Conservation (phyloP, 1,140 invertebrate species). For the Camponotus vicinus region DNA sequence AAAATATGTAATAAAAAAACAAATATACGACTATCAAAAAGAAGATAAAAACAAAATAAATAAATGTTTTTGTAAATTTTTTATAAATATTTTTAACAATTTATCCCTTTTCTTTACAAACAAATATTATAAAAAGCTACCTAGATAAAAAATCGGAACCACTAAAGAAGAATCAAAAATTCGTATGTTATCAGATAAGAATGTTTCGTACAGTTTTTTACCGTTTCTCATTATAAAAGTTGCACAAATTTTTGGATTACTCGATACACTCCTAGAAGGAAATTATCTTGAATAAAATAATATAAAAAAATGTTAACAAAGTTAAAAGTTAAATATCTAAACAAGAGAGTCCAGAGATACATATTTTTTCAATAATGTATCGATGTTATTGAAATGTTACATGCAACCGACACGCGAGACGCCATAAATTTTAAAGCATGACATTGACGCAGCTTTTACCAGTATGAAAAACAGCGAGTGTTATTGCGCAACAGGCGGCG, state of each 20-base stretch:
- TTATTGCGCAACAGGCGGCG: conserved; percentile 63
- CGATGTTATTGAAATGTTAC: conserved; percentile 33
- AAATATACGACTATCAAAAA: neutral
- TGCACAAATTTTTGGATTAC: too few relatives aligned
- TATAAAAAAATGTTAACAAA: neutral
- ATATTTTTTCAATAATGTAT: neutral
- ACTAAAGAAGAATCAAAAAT: too few relatives aligned
- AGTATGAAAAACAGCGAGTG: conserved; percentile 53
- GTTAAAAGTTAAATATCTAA: neutral
- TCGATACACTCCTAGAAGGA: too few relatives aligned
- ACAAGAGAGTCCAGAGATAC: neutral
- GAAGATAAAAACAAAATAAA: neutral
- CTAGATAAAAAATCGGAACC: neutral
- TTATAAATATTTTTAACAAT: neutral
- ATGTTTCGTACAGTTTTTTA: too few relatives aligned
- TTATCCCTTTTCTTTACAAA: neutral
- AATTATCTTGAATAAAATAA: neutral
- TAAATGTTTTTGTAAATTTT: neutral
- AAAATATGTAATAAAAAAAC: too few relatives aligned
- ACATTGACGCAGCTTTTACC: conserved; percentile 53
- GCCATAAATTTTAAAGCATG: conserved; percentile 38
- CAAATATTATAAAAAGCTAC: neutral
- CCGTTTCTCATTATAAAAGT: too few relatives aligned
- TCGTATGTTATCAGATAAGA: too few relatives aligned
- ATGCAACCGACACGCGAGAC: conserved; percentile 16